Percentiles rank a stretch among this genome's conserved stretches.
These are phyloP conservation scores for Sebastes ruberrimus DNA, from an alignment of 2,797 vertebrate species.

Conservation along the genomic window DNA sequence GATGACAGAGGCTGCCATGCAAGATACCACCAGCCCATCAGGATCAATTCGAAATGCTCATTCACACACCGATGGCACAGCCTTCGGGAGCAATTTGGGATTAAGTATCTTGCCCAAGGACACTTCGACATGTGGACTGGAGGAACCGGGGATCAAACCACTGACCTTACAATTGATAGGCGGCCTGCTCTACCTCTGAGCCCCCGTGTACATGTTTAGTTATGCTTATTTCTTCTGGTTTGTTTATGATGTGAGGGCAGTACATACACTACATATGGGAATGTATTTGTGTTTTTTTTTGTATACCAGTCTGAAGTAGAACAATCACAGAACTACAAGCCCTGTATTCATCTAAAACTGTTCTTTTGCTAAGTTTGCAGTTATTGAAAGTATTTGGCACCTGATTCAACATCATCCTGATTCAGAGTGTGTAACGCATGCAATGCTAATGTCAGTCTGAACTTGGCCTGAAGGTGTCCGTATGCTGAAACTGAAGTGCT, in stretches of 20 bases:
- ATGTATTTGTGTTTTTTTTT: background rate
- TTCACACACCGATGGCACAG: too few species aligned
- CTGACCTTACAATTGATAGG: too few species aligned
- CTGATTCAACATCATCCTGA: background rate
- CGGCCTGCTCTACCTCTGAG: too few species aligned
- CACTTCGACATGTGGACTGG: too few species aligned
- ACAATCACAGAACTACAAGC: background rate
- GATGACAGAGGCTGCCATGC: too few species aligned
- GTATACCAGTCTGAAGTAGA: background rate
- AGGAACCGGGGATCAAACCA: too few species aligned
- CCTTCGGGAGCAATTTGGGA: too few species aligned
- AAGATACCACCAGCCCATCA: too few species aligned
- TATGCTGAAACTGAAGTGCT: background rate
- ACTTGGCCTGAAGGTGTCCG: background rate
- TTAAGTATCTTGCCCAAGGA: too few species aligned
- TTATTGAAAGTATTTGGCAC: background rate
- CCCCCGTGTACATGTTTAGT: background rate
- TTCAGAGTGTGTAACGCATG: background rate
- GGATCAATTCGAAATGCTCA: too few species aligned
- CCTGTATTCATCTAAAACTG: background rate
- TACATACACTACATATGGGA: background rate
- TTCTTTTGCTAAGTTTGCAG: background rate
- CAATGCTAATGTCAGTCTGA: background rate
- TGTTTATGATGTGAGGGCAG: background rate
- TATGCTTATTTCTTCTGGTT: background rate